Conservation (phyloP, 1,140 invertebrate genomes). For the Asbolus verrucosus region DNA sequence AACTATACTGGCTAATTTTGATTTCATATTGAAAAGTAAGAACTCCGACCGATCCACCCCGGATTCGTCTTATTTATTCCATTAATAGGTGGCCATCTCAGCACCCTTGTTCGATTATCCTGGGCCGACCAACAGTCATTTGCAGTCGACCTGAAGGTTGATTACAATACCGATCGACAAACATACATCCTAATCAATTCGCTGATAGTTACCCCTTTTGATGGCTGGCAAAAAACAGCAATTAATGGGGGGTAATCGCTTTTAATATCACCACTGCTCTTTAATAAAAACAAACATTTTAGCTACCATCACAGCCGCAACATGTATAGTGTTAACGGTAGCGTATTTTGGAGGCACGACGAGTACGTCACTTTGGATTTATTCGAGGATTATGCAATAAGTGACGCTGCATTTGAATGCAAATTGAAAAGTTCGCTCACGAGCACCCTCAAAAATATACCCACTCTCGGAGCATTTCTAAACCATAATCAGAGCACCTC, state of each 20-base stretch:
- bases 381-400: constrained; percentile 65
- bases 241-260: constrained; percentile 71
- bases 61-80: constrained; percentile 23
- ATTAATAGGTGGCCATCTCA: constrained; percentile 54
- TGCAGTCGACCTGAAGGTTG: constrained; percentile 66
- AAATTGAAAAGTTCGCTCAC: constrained; percentile 68
- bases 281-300: constrained; percentile 41
- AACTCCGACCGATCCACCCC: constrained; percentile 19
- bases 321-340: constrained; percentile 63
- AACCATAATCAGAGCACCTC: constrained; percentile 68
- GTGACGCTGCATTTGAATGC: constrained; percentile 64
- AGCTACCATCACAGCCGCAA: constrained; percentile 65
- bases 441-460: constrained; percentile 71
- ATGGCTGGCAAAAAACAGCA: constrained; percentile 78
- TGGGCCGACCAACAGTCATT: constrained; percentile 71
- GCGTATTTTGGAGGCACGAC: constrained; percentile 71
- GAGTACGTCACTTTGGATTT: constrained; percentile 69
- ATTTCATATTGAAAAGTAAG: constrained; percentile 69
- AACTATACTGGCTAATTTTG: constrained; percentile 73
- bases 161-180: constrained; percentile 65
- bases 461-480: constrained; percentile 68
- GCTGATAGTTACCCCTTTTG: constrained; percentile 76
- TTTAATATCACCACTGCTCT: constrained; percentile 30
- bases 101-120: constrained; percentile 64
- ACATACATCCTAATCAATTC: constrained; percentile 66